Evolutionary conservation across 2,797 vertebrate genomes (phyloP), one percentile per base, ranked within the genome.

Genomic region (Meriones psammophilus): DNA sequence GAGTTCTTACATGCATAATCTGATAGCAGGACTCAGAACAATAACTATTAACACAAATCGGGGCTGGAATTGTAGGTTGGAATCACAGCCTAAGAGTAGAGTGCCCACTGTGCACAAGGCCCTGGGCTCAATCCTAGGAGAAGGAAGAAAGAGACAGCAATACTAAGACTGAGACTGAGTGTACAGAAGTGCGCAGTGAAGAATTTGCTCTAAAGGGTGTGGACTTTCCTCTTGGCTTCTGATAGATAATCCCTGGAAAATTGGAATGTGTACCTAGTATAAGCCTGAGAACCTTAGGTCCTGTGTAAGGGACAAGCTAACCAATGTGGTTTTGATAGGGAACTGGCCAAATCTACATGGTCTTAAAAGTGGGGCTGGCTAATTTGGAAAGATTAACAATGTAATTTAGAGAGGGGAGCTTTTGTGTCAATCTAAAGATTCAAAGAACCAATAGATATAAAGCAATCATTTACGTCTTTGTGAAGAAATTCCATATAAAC

Each of bases 1-100:
- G 30, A 91, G 92, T 92, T 18, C 33, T 74, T 96, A 60, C 20
- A 96, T 62, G 46, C 15, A 96, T 91, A 33, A 94, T 64, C 46
- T 84, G 66, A 33, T 86, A 92, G 73, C 80, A 85, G 28, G 18
- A 85, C 85, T 77, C 87, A 95, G 0, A 60, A 87, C 91, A 39
- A 80, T 26, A 89, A 74, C 7, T 12, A 86, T 22, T 88, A 86
- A 90, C 30, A 83, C 87, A 91, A 92, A 83, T 28, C 30, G 5
- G 13, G 28, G 64, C 14, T 86, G 33, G 4, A 22, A 56, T 42
- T 86, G 28, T 62, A 50, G 36, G 9, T 69, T 30, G 30, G 39
- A 83, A 64, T 39, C n/a, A 39, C 20, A 56, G 73, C 39, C 56
- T 58, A 58, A 58, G 17, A 4, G n/a, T 56, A 91, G 77, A 69